Evolutionary conservation across 2,113 vertebrate species (phyloP).

Genomic region (Tiliqua scincoides): DNA sequence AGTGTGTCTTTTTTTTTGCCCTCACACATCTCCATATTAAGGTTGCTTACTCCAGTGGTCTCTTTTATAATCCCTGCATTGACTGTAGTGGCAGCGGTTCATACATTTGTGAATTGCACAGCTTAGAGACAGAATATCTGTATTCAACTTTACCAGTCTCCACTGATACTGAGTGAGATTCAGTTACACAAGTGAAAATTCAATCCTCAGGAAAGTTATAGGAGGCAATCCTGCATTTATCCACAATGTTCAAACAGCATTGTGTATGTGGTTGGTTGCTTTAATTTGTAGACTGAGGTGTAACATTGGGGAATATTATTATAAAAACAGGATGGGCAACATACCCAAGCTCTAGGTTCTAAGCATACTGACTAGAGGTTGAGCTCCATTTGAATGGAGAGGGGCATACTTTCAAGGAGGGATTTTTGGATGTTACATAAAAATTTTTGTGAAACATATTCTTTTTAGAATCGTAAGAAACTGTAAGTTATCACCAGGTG

Average conservation of each 20-base stretch:
- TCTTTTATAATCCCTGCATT: background rate
- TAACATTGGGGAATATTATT: background rate
- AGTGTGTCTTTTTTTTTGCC: background rate
- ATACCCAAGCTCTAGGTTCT: background rate
- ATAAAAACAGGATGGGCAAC: background rate
- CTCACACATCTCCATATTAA: background rate
- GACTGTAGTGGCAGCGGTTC: background rate
- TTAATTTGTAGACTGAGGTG: background rate
- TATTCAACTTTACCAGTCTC: background rate
- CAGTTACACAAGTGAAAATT: background rate
- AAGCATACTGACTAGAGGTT: background rate
- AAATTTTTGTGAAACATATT: background rate
- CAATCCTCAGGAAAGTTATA: background rate
- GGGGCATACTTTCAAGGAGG: no score
- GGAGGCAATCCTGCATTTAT: background rate
- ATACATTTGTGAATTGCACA: background rate
- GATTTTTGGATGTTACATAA: no score
- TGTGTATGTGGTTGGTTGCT: background rate
- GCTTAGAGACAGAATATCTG: background rate
- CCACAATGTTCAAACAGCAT: background rate
- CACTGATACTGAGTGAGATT: background rate
- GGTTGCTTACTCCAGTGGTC: background rate
- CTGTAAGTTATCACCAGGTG: no score
- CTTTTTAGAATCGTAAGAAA: no score
- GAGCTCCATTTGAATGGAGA: no score